phyloP scores from a whole-genome alignment of 2,888 invertebrate species.

The Sarcophaga caerulescens region DNA sequence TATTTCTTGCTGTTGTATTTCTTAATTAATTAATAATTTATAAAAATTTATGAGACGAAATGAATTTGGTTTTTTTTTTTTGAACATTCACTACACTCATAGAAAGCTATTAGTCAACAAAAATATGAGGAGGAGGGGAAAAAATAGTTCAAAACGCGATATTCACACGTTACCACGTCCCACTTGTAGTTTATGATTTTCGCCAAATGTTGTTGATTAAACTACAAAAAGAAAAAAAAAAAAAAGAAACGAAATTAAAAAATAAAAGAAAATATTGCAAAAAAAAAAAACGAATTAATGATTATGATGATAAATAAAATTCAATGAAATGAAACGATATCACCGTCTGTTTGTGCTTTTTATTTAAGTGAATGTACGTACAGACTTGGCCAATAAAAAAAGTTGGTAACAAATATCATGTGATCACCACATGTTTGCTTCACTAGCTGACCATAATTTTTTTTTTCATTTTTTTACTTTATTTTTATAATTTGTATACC shows the following conservation, averaged over 20 bases:
- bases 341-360: not conserved
- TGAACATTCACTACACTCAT: no score
- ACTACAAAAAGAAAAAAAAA: not conserved
- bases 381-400: conserved; percentile 20
- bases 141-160: not conserved
- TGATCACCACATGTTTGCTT: conserved; percentile 6
- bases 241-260: not conserved
- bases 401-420: conserved; percentile 26
- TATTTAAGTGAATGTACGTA: not conserved
- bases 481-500: no score
- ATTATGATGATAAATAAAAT: not conserved
- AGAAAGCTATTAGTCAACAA: conserved; percentile 1
- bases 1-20: not conserved
- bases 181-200: conserved; percentile 10
- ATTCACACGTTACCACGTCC: conserved; percentile 46
- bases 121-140: not conserved
- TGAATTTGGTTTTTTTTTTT: not conserved
- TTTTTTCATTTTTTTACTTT: not conserved
- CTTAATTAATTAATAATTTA: conserved; percentile 22
- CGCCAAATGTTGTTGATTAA: conserved; percentile 15
- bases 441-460: conserved; percentile 15
- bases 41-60: conserved; percentile 25
- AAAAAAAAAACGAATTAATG: not conserved
- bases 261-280: not conserved
- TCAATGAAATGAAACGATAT: not conserved